Evolutionary conservation across 2,113 vertebrate genomes (phyloP).

Genomic region (Elanus axillaris): DNA sequence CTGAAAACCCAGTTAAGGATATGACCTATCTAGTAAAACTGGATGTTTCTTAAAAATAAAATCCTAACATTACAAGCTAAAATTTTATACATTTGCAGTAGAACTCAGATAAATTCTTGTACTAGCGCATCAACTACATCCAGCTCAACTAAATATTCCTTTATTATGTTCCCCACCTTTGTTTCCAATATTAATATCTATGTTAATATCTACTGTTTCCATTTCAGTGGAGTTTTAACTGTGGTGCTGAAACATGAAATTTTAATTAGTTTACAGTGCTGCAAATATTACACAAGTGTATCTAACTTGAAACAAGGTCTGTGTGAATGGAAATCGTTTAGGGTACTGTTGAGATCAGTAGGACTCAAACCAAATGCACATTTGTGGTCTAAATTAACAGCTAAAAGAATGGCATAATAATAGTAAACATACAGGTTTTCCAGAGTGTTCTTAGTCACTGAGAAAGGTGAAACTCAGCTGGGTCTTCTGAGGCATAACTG

Average conservation of each 20-base stretch:
- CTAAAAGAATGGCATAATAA: not conserved
- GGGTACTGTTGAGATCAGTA: not conserved
- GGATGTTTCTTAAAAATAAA: not conserved
- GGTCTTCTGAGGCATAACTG: not conserved
- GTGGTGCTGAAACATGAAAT: not conserved
- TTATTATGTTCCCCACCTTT: not conserved
- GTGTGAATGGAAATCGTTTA: not conserved
- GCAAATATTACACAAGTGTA: not conserved
- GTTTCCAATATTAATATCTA: not conserved
- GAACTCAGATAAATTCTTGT: not conserved
- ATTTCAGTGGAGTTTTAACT: not conserved
- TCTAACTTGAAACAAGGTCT: not conserved
- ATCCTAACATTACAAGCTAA: not conserved
- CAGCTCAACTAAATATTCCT: not conserved
- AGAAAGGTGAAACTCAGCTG: not conserved
- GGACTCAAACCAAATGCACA: not conserved
- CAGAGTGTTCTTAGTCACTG: not conserved
- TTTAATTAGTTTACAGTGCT: not conserved
- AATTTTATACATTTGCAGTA: not conserved
- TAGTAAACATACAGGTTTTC: not conserved
- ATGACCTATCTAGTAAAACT: not conserved
- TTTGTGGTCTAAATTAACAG: not conserved
- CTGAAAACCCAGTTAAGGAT: not conserved
- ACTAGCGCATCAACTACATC: not conserved
- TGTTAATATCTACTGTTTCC: not conserved